Evolutionary conservation across 1,140 invertebrate species (phyloP).

Genomic region (Saxidomus purpurata): DNA sequence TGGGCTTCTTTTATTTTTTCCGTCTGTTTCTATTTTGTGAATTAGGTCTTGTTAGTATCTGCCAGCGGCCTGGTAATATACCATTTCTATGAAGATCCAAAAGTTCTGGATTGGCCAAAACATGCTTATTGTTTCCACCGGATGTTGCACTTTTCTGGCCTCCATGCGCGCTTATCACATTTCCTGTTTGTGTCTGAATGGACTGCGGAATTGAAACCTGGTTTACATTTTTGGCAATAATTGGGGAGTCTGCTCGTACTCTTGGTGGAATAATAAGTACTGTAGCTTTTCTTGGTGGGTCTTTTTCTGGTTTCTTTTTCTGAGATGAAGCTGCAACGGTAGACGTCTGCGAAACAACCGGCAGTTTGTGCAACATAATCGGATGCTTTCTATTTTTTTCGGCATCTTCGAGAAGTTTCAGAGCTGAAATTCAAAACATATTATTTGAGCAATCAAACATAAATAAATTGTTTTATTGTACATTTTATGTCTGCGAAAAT

Average conservation of each 20-base stretch:
- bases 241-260: not conserved
- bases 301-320: not conserved
- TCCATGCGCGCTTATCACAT: not conserved
- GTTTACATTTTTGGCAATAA: conserved; percentile 33
- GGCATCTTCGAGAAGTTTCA: conserved; percentile 52
- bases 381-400: conserved; percentile 38
- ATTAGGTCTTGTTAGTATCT: conserved; percentile 36
- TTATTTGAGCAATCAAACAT: not conserved
- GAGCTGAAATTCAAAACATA: conserved; percentile 23
- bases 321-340: not conserved
- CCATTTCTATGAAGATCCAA: conserved; percentile 37
- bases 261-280: conserved; percentile 33
- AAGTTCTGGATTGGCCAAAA: conserved; percentile 29
- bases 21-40: conserved; percentile 9
- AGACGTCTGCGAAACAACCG: not conserved
- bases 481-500: too few species aligned
- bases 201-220: not conserved
- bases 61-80: conserved; percentile 43
- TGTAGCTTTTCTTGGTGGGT: conserved; percentile 19
- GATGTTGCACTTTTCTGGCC: not conserved
- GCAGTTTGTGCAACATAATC: conserved; percentile 45
- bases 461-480: not conserved
- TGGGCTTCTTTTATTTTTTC: not conserved
- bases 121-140: not conserved
- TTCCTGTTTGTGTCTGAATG: conserved; percentile 3